Conservation (phyloP, 1,140 invertebrate genomes). For the Apis florea region DNA sequence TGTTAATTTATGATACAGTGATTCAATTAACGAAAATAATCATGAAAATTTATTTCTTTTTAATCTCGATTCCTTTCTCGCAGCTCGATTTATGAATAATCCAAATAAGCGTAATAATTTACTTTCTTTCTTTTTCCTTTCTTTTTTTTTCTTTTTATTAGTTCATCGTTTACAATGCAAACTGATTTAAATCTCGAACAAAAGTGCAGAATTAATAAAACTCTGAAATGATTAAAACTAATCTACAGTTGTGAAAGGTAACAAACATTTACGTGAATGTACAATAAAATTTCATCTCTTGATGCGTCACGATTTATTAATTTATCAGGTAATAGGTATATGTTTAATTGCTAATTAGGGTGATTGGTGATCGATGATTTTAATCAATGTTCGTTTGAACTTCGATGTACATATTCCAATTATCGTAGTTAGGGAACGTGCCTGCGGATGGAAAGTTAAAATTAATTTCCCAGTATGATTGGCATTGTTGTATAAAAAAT, state of each 20-base stretch:
- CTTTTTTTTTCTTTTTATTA: not conserved
- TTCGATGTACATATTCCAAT: not conserved
- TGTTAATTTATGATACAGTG: not conserved
- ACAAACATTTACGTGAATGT: too few species aligned
- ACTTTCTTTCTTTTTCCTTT: not conserved
- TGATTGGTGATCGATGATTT: not conserved
- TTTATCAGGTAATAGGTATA: not conserved
- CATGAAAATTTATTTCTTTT: constrained; percentile 32
- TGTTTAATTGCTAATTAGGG: too few species aligned
- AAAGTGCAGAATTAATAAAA: constrained; percentile 14
- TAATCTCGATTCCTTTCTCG: constrained; percentile 4
- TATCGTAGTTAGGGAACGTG: too few species aligned
- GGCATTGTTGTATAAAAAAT: too few species aligned
- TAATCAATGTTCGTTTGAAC: not conserved
- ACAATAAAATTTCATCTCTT: not conserved
- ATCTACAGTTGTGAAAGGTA: not conserved
- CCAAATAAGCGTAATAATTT: constrained; percentile 19
- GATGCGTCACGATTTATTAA: not conserved
- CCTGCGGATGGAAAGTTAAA: not conserved
- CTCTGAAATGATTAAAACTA: constrained; percentile 4
- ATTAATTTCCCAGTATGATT: too few species aligned
- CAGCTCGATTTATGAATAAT: constrained; percentile 22
- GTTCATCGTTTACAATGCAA: not conserved
- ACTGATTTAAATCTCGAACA: constrained; percentile 27
- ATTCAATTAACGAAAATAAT: not conserved